Evolutionary conservation across 2,797 vertebrate species (phyloP).

Genomic region (Perodicticus potto): DNA sequence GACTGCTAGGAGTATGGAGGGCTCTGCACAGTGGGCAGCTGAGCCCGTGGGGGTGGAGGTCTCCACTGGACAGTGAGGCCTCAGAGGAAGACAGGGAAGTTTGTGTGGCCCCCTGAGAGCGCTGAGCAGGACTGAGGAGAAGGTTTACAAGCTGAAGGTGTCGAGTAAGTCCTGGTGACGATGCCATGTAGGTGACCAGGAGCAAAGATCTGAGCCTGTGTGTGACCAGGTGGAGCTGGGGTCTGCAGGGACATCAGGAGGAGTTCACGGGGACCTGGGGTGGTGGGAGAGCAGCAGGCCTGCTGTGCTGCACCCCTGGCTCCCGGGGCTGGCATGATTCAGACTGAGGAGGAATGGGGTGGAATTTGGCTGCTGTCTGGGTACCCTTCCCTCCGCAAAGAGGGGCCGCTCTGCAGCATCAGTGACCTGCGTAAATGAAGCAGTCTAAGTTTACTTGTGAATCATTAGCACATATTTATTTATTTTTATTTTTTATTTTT

Average conservation of each 20-base stretch:
- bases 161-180: accelerated
- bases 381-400: not conserved
- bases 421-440: not conserved
- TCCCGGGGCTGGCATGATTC: too few species aligned
- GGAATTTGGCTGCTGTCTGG: not conserved
- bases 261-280: too few species aligned
- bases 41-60: too few species aligned
- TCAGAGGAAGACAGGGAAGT: accelerated
- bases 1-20: not conserved
- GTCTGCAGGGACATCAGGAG: not conserved
- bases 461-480: not conserved
- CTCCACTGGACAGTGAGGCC: not conserved
- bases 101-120: too few species aligned
- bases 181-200: not conserved
- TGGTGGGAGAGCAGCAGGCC: too few species aligned
- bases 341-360: not conserved
- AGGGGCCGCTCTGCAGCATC: accelerated
- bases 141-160: not conserved
- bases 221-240: not conserved
- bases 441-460: not conserved
- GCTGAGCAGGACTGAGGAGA: not conserved
- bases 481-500: too few species aligned
- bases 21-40: not conserved
- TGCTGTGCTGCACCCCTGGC: too few species aligned
- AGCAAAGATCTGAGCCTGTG: accelerated